Percentiles rank a stretch among this genome's conserved stretches.
These are phyloP conservation scores for Drosophila algonquin DNA, from an alignment of 2,888 invertebrate species.

Conservation along the genomic window DNA sequence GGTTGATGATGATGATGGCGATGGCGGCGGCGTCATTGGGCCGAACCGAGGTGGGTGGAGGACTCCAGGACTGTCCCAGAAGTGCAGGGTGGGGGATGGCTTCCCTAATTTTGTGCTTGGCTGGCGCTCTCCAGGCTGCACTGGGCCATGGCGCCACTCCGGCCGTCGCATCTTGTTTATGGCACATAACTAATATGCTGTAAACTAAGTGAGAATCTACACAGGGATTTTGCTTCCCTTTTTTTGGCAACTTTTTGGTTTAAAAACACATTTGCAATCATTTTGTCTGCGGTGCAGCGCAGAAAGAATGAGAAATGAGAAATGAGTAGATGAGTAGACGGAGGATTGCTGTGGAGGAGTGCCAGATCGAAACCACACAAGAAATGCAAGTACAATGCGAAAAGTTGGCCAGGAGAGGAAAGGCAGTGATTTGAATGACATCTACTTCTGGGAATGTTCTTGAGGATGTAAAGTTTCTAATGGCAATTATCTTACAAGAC, in stretches of 20 bases:
- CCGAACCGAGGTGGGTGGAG: no score
- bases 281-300: conserved; percentile 43
- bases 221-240: neutral
- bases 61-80: neutral
- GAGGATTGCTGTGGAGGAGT: neutral
- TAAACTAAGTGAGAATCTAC: conserved; percentile 71
- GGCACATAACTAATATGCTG: conserved; percentile 78
- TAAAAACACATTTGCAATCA: conserved; percentile 73
- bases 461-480: neutral
- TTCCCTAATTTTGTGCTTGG: conserved; percentile 77
- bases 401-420: neutral
- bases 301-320: neutral
- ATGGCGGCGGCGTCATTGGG: no score
- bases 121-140: conserved; percentile 49
- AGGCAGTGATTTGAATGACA: neutral
- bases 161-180: conserved; percentile 75
- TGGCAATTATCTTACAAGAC: neutral
- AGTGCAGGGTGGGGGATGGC: conserved; percentile 28
- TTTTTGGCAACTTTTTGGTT: conserved; percentile 55
- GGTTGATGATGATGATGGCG: conserved; percentile 55
- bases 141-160: conserved; percentile 57
- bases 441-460: neutral
- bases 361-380: neutral
- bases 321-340: no score
- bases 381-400: conserved; percentile 13